Base-by-base conservation (phyloP, 2,113 vertebrate genomes). In the Amphiprion ocellaris region DNA sequence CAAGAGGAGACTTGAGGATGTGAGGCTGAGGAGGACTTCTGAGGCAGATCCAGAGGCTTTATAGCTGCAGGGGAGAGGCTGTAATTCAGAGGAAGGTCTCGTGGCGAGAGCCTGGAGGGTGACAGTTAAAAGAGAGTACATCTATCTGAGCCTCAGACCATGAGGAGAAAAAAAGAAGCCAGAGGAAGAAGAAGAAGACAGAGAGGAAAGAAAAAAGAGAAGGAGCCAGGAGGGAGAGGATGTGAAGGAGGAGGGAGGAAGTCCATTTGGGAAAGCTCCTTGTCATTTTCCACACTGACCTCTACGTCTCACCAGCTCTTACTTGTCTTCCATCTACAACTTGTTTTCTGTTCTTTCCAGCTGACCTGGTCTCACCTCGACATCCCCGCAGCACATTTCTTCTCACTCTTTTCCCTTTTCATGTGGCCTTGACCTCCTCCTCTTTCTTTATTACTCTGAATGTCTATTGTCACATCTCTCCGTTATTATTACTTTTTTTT, bases 211-310 rank as follows among this genome's bases (percentile, higher is more conserved):
- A 30, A 30, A 30, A 30, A 30, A 30, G 30, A 30, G 30, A 30
- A 30, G 30, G 30, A 30, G 30, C 30, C 30, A 30, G 16, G 15
- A 26, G 21, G 4, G 19, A 21, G 66, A 49, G 4, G 30, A 28
- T 23, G 52, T 15, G 16, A 9, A 6, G 23, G 17, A 26, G 16
- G 21, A 2, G 0, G 14, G 59, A 16, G 46, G 47, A 61, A 52
- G 70, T 83, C 80, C 83, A 73, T 79, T 70, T 70, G 63, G 74
- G 73, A 70, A 39, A 60, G 37, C 68, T 81, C 61, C 73, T 78
- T 89, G 89, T 85, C 60, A 74, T 82, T 70, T 80, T 70, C 49
- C 5, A 17, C 44, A 37, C 50, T 82, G 65, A 84, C 77, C 82
- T 89, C 81, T 41, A 65, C 11, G 49, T 87, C 59, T 65, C 47